These are phyloP conservation scores for Lordiphosa clarofinis DNA, from an alignment of 1,140 invertebrate genomes.

Conservation along the genomic window DNA sequence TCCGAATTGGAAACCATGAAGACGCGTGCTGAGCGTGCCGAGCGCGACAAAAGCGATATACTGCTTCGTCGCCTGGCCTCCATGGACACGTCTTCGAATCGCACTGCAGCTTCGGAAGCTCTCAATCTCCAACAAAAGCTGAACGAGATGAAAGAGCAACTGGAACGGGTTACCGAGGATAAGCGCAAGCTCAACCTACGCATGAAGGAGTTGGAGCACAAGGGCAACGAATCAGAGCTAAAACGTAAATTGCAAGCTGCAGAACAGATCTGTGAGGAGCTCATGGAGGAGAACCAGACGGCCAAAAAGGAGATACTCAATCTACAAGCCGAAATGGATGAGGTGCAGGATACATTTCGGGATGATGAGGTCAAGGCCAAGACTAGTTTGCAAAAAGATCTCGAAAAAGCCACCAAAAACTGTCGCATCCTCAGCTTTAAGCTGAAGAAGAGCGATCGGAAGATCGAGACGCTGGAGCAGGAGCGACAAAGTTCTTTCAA, in stretches of 20 bases:
- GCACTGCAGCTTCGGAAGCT: slow-evolving; percentile 85
- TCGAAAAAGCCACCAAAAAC: slow-evolving; percentile 98
- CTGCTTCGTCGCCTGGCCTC: slow-evolving; percentile 87
- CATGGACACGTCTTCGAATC: slow-evolving; percentile 87
- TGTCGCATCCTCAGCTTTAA: slow-evolving; percentile 99
- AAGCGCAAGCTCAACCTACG: slow-evolving; percentile 87
- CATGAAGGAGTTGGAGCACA: slow-evolving; percentile 86
- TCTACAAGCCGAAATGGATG: slow-evolving; percentile 97
- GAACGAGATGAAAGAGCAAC: slow-evolving; percentile 87
- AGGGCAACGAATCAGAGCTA: slow-evolving; percentile 83
- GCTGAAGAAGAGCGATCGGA: slow-evolving; percentile 96
- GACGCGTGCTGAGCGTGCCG: slow-evolving; percentile 86
- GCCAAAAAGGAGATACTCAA: slow-evolving; percentile 96
- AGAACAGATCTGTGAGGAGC: slow-evolving; percentile 93
- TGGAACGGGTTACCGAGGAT: slow-evolving; percentile 90
- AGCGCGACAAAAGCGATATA: slow-evolving; percentile 93
- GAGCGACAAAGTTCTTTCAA: slow-evolving; percentile 87
- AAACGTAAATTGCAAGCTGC: slow-evolving; percentile 90
- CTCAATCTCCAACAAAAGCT: slow-evolving; percentile 90
- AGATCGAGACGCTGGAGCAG: slow-evolving; percentile 91
- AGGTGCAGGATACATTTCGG: slow-evolving; percentile 98
- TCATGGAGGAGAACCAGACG: slow-evolving; percentile 98
- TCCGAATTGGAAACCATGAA: slow-evolving; percentile 82
- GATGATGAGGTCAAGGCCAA: slow-evolving; percentile 99
- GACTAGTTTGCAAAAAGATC: slow-evolving; percentile 93